phyloP scores from a whole-genome alignment of 2,797 vertebrate genomes.

The Microctenopoma stevenorrisi region DNA sequence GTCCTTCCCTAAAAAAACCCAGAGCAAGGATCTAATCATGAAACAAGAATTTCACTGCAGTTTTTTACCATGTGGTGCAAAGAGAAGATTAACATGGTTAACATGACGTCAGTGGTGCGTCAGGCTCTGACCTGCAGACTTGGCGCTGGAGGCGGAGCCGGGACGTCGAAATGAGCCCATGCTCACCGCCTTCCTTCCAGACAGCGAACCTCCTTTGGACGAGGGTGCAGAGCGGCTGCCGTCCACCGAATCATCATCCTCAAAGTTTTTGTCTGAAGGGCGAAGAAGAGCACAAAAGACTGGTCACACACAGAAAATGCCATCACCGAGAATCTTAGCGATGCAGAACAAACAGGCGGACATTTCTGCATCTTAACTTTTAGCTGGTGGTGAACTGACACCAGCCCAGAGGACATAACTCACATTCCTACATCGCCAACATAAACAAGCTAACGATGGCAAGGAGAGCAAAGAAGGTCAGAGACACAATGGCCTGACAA shows the following conservation, averaged over 20 bases:
- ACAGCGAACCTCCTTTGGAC: constrained; percentile 84
- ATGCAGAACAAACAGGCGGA: constrained; percentile 22
- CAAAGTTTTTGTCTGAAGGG: constrained; percentile 93
- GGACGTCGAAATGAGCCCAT: constrained; percentile 85
- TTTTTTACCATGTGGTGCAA: too few species aligned
- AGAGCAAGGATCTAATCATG: too few species aligned
- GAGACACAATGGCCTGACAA: constrained; percentile 8
- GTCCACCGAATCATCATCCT: constrained; percentile 96
- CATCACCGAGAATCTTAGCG: not conserved
- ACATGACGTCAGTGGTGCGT: not conserved
- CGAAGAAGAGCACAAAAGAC: not conserved
- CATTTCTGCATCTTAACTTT: constrained; percentile 3
- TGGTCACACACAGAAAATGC: constrained; percentile 23
- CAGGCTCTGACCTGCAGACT: constrained; percentile 88
- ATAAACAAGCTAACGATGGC: constrained; percentile 6
- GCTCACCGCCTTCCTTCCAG: constrained; percentile 73
- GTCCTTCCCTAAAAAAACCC: constrained; percentile 82
- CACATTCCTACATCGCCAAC: constrained; percentile 41
- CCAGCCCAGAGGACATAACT: constrained; percentile 20
- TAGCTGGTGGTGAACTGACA: constrained; percentile 3
- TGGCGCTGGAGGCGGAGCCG: constrained; percentile 87
- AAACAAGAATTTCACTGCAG: too few species aligned
- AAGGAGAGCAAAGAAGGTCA: constrained; percentile 12
- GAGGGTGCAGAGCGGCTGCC: constrained; percentile 91
- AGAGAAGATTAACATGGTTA: too few species aligned